phyloP scores from a whole-genome alignment of 2,797 vertebrate genomes.

The Aeoliscus strigatus region DNA sequence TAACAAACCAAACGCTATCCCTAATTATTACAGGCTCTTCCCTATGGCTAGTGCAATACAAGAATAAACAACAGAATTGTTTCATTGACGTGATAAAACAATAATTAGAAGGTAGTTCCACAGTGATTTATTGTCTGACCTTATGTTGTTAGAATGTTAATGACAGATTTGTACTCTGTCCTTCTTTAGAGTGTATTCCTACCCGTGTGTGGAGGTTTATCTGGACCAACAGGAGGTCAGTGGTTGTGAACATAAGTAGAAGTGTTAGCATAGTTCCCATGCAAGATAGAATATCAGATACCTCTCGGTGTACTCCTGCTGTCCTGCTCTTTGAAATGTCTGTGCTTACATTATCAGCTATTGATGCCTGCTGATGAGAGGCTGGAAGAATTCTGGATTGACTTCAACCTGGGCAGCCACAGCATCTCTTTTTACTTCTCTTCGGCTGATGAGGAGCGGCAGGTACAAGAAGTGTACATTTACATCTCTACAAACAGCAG shows the following conservation, averaged over 20 bases:
- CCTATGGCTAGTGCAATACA: too few species aligned
- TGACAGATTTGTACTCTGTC: constrained; percentile 31
- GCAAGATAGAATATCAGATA: not conserved
- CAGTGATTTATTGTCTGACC: too few species aligned
- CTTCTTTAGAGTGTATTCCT: constrained; percentile 88
- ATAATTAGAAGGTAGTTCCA: too few species aligned
- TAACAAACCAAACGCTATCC: too few species aligned
- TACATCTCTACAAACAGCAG: not conserved
- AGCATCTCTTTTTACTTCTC: constrained; percentile 91
- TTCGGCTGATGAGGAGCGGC: constrained; percentile 67
- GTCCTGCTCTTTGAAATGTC: constrained; percentile 8
- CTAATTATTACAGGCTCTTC: too few species aligned
- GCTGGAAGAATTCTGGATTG: constrained; percentile 93
- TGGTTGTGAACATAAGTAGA: too few species aligned
- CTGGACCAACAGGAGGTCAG: constrained; percentile 86
- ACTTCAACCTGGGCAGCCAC: constrained; percentile 89
- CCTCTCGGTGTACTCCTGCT: not conserved
- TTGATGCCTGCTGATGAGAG: constrained; percentile 90
- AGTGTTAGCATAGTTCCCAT: not conserved
- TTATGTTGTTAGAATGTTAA: constrained; percentile 1
- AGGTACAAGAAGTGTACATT: constrained; percentile 52
- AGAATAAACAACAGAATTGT: too few species aligned
- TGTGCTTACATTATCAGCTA: constrained; percentile 73
- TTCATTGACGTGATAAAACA: too few species aligned
- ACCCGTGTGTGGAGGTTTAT: constrained; percentile 86